A percentile compares a stretch with the other conserved stretches of the same genome.
Conservation (phyloP, 2,113 vertebrate species). For the Craseonycteris thonglongyai region DNA sequence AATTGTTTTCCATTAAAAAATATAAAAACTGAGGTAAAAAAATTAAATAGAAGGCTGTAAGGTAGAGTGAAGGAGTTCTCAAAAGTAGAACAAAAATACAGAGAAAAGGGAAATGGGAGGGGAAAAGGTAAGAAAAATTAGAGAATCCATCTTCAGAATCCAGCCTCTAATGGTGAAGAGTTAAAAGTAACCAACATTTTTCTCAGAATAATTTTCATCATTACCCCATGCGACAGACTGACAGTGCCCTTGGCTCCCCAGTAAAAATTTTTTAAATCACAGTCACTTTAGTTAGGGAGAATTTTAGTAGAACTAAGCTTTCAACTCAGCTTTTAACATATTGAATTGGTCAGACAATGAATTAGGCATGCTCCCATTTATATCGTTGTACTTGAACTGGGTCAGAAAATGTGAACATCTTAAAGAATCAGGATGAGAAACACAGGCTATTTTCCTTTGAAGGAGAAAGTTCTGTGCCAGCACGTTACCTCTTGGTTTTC, state of each 20-base stretch:
- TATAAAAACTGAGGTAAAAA: background rate
- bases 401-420: background rate
- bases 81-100: background rate
- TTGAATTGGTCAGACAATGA: background rate
- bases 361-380: background rate
- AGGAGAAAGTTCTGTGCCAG: background rate
- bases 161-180: background rate
- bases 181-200: background rate
- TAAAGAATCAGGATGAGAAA: background rate
- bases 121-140: background rate
- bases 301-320: background rate
- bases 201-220: background rate
- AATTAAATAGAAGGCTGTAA: background rate
- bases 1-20: background rate
- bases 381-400: background rate
- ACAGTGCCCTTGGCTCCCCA: background rate
- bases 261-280: background rate
- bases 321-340: background rate
- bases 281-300: background rate
- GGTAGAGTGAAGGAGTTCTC: background rate
- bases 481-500: background rate
- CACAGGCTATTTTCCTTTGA: background rate
- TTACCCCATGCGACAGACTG: background rate
- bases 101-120: background rate
- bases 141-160: background rate